A percentile compares a stretch with the other conserved stretches of the same genome.
phyloP scores from a whole-genome alignment of 2,113 vertebrate species.

The Charadrius vociferus region DNA sequence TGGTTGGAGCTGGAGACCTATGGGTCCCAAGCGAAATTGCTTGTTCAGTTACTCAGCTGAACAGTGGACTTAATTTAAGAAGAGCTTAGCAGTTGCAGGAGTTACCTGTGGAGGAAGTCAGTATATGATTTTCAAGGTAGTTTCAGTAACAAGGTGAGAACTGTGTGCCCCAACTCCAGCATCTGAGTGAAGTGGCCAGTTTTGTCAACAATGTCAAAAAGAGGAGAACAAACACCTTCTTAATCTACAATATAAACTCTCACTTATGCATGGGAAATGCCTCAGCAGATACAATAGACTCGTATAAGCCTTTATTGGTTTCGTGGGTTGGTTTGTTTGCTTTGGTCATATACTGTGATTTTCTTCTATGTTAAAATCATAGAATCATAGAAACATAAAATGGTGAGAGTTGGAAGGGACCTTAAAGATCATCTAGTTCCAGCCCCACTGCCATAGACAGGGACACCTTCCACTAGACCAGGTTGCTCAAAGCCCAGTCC shows the following conservation, averaged over 20 bases:
- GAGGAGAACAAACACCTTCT: background rate
- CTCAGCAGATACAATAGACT: background rate
- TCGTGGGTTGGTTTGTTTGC: background rate
- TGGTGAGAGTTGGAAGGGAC: background rate
- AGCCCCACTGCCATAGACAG: background rate
- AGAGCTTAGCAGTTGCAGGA: background rate
- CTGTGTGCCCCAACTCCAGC: background rate
- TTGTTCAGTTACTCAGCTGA: background rate
- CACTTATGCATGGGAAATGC: accelerated
- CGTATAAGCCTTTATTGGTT: background rate
- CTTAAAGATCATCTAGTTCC: background rate
- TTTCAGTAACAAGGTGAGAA: background rate
- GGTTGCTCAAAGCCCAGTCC: background rate
- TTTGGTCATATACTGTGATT: background rate
- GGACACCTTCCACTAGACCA: background rate
- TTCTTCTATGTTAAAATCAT: background rate
- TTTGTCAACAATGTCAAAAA: background rate
- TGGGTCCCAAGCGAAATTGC: background rate
- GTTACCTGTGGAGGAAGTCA: background rate
- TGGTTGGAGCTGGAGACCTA: background rate
- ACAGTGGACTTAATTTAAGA: background rate
- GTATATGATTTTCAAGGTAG: background rate
- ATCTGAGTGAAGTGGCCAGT: background rate
- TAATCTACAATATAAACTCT: background rate
- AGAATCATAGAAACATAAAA: background rate